phyloP scores from a whole-genome alignment of 2,888 invertebrate genomes.

The Desoria tigrina region DNA sequence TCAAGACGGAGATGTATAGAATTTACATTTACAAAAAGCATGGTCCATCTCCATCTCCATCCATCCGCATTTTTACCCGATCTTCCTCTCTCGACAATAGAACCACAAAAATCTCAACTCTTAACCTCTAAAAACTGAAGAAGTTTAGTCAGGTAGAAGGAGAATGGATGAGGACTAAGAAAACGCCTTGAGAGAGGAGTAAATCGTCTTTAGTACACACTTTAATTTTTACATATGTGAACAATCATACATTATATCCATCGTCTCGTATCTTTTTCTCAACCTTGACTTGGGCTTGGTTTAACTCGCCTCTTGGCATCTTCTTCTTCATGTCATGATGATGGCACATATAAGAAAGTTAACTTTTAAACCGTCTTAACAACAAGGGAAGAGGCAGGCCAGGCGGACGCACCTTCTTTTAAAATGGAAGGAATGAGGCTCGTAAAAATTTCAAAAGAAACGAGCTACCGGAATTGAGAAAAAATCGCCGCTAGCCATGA shows the following conservation, averaged over 20 bases:
- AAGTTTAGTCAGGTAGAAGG: constrained; percentile 10
- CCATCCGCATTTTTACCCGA: constrained; percentile 5
- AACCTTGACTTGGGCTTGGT: constrained; percentile 8
- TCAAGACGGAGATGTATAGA: background rate
- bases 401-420: constrained; percentile 48
- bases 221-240: background rate
- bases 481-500: constrained; percentile 45
- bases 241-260: constrained; percentile 1
- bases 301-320: constrained; percentile 18
- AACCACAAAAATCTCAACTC: background rate
- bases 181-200: constrained; percentile 23
- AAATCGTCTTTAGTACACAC: constrained; percentile 4
- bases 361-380: background rate
- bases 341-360: constrained; percentile 4
- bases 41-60: no score
- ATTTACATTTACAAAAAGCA: no score
- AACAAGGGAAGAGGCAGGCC: constrained; percentile 17
- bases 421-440: constrained; percentile 49
- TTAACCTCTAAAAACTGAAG: background rate
- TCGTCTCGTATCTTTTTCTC: background rate
- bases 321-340: constrained; percentile 1
- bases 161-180: constrained; percentile 26
- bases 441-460: constrained; percentile 54
- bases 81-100: background rate
- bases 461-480: constrained; percentile 53